Evolutionary conservation across 1,140 invertebrate species (phyloP).

Genomic region (Drosophila lini): DNA sequence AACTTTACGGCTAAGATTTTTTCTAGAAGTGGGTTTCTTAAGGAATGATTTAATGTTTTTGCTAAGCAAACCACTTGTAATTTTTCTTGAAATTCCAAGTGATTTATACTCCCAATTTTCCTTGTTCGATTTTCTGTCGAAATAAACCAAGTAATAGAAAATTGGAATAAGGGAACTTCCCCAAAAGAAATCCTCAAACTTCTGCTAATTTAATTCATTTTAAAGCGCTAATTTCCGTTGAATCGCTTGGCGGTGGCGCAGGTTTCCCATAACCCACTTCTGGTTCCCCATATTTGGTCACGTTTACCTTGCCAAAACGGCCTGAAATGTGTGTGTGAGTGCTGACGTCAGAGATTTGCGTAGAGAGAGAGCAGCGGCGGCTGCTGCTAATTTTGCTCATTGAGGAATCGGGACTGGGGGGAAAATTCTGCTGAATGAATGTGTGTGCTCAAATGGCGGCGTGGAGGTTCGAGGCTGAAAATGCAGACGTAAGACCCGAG

Average conservation of each 20-base stretch:
- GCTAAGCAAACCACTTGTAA: no score
- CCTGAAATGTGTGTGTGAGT: slow-evolving; percentile 10
- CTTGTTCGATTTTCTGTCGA: not conserved
- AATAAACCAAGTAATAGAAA: not conserved
- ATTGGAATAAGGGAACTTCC: slow-evolving; percentile 2
- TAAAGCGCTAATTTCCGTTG: slow-evolving; percentile 21
- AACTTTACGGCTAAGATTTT: not conserved
- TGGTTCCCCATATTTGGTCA: slow-evolving; percentile 72
- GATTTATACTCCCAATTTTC: not conserved
- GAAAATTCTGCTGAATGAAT: slow-evolving; percentile 72
- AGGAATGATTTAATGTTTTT: no score
- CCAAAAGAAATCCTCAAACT: not conserved
- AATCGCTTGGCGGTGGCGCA: slow-evolving; percentile 4
- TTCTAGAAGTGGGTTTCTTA: no score
- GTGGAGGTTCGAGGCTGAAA: slow-evolving; percentile 10
- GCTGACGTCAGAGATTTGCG: slow-evolving; percentile 67
- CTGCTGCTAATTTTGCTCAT: slow-evolving; percentile 68
- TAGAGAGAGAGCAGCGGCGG: slow-evolving; percentile 33
- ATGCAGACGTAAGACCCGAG: slow-evolving; percentile 27
- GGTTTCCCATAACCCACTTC: slow-evolving; percentile 36
- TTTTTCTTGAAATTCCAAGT: no score
- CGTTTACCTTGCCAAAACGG: slow-evolving; percentile 57
- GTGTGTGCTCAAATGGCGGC: slow-evolving; percentile 35
- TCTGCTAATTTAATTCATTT: slow-evolving; percentile 1
- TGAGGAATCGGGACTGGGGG: slow-evolving; percentile 55